These are phyloP conservation scores for Atherinosoma microstoma DNA, from an alignment of 2,797 vertebrate genomes.

Conservation along the genomic window DNA sequence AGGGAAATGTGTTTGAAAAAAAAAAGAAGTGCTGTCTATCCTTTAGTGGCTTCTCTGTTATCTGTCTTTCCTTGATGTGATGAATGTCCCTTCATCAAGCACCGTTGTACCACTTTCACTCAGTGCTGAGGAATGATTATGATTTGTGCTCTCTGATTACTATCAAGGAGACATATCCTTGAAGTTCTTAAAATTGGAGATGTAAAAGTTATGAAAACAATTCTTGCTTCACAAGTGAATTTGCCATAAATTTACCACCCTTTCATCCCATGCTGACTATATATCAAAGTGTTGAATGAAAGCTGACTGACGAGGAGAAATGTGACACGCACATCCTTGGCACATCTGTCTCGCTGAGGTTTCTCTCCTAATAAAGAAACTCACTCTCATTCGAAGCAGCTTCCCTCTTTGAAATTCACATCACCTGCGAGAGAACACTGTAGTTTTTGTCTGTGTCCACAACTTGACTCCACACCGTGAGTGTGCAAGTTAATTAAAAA, in stretches of 20 bases:
- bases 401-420: conserved; percentile 76
- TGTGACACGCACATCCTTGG: conserved; percentile 55
- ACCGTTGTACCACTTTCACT: conserved; percentile 42
- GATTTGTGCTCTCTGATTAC: conserved; percentile 53
- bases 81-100: conserved; percentile 52
- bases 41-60: conserved; percentile 41
- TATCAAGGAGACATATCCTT: conserved; percentile 51
- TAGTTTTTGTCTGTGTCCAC: conserved; percentile 75
- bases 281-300: conserved; percentile 56
- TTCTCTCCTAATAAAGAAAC: conserved; percentile 56
- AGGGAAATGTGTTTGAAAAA: conserved; percentile 97
- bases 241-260: conserved; percentile 29
- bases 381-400: conserved; percentile 47
- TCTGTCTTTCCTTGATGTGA: conserved; percentile 44
- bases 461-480: conserved; percentile 74
- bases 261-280: neutral
- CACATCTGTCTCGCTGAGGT: conserved; percentile 70
- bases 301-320: conserved; percentile 39
- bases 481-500: conserved; percentile 79
- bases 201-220: conserved; percentile 56
- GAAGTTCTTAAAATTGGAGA: conserved; percentile 23
- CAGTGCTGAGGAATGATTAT: conserved; percentile 31
- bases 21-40: conserved; percentile 33
- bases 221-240: conserved; percentile 20
- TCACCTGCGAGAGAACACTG: conserved; percentile 71